Evolutionary conservation across 2,888 invertebrate species (phyloP), one percentile per base, ranked within the genome.

Genomic region (Pegoplata infirma): DNA sequence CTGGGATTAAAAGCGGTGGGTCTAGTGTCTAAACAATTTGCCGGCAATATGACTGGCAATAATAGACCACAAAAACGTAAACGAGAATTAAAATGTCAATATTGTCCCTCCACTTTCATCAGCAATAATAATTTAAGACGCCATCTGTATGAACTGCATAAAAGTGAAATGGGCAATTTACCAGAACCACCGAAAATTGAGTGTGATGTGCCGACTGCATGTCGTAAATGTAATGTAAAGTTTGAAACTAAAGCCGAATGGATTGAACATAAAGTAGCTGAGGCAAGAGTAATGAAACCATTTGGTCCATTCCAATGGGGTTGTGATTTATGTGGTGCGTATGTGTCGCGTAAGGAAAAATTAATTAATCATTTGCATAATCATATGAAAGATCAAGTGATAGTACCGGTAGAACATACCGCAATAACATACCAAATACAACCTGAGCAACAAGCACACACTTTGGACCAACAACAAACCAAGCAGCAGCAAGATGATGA

Each of bases 221-320:
- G 90, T 66, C 84, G 86, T 16, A 87, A 86, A n/a, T 90, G 89
- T 69, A 81, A 85, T 36, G 40, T 87, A 1, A 84, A 85, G 55
- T 90, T 90, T 77, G 85, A 85, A 10, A 86, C 87, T 0, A 86
- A 88, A 61, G 83, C 84, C 23, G 86, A 87, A 64, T 90, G 90
- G 90, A 87, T 90, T 44, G 88, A 89, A 16, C 90, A 90, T 53
- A 90, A 90, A 80, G 84, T 89, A 23, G 84, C 83, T 2, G 89
- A 90, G 81, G 89, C 89, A 0, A 85, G 87, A 28, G 84, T 86
- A 8, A 87, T 86, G 76, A 88, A 87, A 75, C 87, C 88, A 5
- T 88, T 86, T 51, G 87, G 88, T 23, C 87, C 89, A 74, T 89
- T 88, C 82, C 90, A 90, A 71, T 90, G 90, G 90, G 88, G 88